Base-by-base conservation (phyloP, 2,113 vertebrate species). In the Geothlypis trichas region DNA sequence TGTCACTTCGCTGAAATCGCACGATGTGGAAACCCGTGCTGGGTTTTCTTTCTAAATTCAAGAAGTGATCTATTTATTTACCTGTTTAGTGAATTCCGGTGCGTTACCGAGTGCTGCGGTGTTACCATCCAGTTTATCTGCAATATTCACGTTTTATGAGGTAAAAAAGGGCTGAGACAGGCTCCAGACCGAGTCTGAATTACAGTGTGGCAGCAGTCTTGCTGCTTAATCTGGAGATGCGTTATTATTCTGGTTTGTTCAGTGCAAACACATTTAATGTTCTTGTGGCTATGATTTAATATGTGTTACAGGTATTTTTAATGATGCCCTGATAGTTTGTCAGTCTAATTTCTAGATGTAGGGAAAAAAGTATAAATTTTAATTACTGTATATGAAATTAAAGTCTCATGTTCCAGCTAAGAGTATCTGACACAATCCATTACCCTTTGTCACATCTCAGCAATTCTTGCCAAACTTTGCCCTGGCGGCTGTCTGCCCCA, bases 91-190 rank as follows among this genome's bases (percentile, higher is more conserved):
- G 18, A 17, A 15, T 46, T 47, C 18, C 9, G 10, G 26, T 9
- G 20, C 52, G 19, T 67, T 68, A 7, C 11, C 24, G 1, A n/a
- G 14, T 27, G 46, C 24, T 73, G 14, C 22, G 27, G 41, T 63
- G 79, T 44, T 44, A 2, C 21, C 6, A 3, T 11, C 14, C 26
- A 3, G 10, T 54, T 82, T 13, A 0, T 22, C 4, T 17, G 9
- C n/a, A 78, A 15, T 54, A 19, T 4, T 30, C 8, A 0, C 13
- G 5, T 57, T 82, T 79, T 17, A 22, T 17, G 69, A 33, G 35
- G 24, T 33, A 8, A 62, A 37, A 65, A 46, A 26, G 4, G 3
- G 20, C 39, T 18, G 77, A 35, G 84, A 2, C 2, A 7, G 20
- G 4, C 24, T 72, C 7, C 28, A 15, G 37, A 2, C 15, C 8